A percentile compares a stretch with the other conserved stretches of the same genome.
Conservation (phyloP, 1,140 invertebrate species). For the Lordiphosa mommai region DNA sequence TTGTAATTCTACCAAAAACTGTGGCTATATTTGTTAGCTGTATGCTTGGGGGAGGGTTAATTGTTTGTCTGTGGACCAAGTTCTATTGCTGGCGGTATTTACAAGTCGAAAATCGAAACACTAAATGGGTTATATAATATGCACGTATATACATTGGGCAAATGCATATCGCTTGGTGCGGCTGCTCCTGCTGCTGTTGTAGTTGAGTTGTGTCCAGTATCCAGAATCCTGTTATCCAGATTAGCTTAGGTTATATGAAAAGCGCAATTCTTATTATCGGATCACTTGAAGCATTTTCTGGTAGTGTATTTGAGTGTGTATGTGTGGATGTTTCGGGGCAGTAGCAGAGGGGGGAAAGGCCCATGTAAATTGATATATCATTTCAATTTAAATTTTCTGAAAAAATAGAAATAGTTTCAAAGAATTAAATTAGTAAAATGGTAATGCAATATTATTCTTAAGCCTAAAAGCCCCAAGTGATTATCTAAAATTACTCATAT, state of each 20-base stretch:
- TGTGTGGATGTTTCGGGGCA: conserved; percentile 22
- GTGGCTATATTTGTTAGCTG: conserved; percentile 1
- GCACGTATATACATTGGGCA: conserved; percentile 42
- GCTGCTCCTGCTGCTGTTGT: conserved; percentile 5
- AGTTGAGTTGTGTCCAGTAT: conserved; percentile 28
- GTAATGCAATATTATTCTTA: too few relatives aligned
- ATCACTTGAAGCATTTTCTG: conserved; percentile 73
- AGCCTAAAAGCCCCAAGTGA: too few relatives aligned
- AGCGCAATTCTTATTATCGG: conserved; percentile 71
- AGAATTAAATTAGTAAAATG: background rate
- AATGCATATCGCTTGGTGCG: conserved; percentile 36
- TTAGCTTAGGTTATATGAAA: conserved; percentile 54
- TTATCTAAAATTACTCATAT: too few relatives aligned
- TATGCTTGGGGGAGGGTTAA: background rate
- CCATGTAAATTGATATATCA: conserved; percentile 47
- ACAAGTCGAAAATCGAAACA: conserved; percentile 50
- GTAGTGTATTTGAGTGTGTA: conserved; percentile 16
- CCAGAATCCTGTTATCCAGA: conserved; percentile 15
- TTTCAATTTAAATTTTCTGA: conserved; percentile 59
- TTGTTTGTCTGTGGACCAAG: background rate
- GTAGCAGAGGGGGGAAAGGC: conserved; percentile 33
- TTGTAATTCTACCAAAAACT: conserved; percentile 26
- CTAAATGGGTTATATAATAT: conserved; percentile 34
- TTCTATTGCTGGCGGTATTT: conserved; percentile 49
- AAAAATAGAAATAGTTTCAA: background rate